A percentile compares a stretch with the other conserved stretches of the same genome.
Conservation (phyloP, 2,888 invertebrate genomes). For the Orchesella flavescens region DNA sequence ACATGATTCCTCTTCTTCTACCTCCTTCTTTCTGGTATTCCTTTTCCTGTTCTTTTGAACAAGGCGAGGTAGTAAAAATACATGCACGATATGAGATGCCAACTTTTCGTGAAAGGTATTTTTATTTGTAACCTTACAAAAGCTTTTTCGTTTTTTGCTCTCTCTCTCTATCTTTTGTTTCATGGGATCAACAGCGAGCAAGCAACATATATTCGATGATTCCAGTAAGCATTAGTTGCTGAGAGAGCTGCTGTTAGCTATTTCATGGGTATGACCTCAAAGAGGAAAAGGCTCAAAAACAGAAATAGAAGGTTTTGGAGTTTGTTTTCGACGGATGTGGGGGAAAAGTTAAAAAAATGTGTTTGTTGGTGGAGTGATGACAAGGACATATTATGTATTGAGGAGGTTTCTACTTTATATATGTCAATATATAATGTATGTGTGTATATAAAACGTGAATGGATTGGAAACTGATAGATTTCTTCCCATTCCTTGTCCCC, state of each 20-base stretch:
- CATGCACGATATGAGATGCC: too few relatives aligned
- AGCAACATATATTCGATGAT: too few relatives aligned
- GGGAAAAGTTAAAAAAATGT: constrained; percentile 32
- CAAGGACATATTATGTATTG: constrained; percentile 16
- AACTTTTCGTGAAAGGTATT: too few relatives aligned
- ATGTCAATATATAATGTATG: too few relatives aligned
- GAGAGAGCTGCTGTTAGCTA: too few relatives aligned
- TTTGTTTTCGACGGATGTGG: constrained; percentile 22
- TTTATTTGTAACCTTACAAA: too few relatives aligned
- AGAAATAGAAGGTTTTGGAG: neutral
- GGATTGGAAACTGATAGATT: constrained; percentile 15
- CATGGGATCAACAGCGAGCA: neutral
- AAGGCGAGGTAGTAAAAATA: neutral
- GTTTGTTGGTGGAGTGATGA: constrained; percentile 20
- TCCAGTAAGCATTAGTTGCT: too few relatives aligned
- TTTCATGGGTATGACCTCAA: neutral
- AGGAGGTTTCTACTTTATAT: too few relatives aligned
- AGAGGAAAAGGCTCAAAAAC: neutral
- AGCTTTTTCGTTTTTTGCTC: too few relatives aligned
- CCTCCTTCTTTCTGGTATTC: neutral
- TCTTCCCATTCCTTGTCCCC: constrained; percentile 8
- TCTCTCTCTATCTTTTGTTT: too few relatives aligned
- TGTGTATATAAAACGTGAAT: neutral
- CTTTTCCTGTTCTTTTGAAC: constrained; percentile 11
- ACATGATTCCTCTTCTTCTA: neutral